phyloP scores from a whole-genome alignment of 2,113 vertebrate genomes.

The Rhinopomastus cyanomelas region DNA sequence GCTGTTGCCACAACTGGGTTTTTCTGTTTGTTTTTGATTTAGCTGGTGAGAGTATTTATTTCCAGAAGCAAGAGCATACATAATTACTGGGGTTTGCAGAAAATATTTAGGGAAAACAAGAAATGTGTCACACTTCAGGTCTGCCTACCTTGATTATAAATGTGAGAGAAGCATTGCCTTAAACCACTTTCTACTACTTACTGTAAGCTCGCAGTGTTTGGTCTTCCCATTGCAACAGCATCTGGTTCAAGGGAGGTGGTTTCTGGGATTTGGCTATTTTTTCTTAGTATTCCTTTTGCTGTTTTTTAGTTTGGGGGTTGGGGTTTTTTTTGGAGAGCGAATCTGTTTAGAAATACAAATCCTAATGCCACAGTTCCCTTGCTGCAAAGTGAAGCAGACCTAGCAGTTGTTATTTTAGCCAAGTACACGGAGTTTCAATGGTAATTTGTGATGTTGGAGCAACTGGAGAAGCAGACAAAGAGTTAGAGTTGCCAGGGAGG shows the following conservation, averaged over 20 bases:
- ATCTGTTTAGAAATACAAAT: background rate
- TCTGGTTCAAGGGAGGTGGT: background rate
- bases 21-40: background rate
- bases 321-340: background rate
- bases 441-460: constrained; percentile 13
- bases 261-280: background rate
- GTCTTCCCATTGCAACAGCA: background rate
- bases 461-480: background rate
- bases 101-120: background rate
- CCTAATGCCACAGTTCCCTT: background rate
- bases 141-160: background rate
- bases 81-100: background rate
- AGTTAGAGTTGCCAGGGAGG: background rate
- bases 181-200: background rate
- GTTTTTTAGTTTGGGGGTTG: too few relatives aligned
- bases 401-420: background rate
- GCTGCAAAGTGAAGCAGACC: background rate
- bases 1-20: background rate
- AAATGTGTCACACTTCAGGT: background rate
- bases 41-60: background rate
- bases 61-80: background rate
- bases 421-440: background rate
- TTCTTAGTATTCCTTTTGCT: background rate
- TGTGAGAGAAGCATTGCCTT: background rate
- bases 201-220: background rate